Base-by-base conservation (phyloP, 2,113 vertebrate species). In the Martes martes region DNA sequence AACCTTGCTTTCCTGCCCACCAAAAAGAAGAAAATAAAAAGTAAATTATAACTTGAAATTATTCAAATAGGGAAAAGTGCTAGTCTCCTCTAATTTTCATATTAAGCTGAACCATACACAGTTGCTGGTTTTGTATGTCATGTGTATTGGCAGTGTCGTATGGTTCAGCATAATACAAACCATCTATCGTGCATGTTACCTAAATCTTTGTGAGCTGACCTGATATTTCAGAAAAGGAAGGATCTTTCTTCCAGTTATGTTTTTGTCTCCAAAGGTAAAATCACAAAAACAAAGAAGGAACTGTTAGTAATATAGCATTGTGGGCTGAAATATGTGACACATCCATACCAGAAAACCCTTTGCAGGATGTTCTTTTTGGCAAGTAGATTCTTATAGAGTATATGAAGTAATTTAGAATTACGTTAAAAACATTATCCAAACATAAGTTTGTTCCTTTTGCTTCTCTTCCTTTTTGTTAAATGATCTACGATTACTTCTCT, bases 221-320 rank as follows among this genome's bases (percentile, higher is more conserved):
- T 96, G n/a, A 57, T 95, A 57, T 74, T 95, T 93, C 13, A 23
- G 42, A 87, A 95, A 65, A 79, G 36, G 50, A 96, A 67, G 4
- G 42, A 5, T 78, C 50, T 87, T 79, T 47, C 26, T 69, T 85
- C 31, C 0, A 78, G 31, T 59, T 84, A 73, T 89, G 9, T 91
- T 91, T 85, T 86, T 85, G 59, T 89, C 74, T 94, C 31, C 71
- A 87, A 87, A 61, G 79, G 15, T 95, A 94, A 92, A 96, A 31
- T 59, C 39, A 80, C 36, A 81, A 76, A 92, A 81, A 65, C 57
- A 94, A 61, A 50, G 78, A 73, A 61, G 19, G 14, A 80, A 65
- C 45, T 55, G 15, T 57, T 92, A 85, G 26, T 91, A 80, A 52
- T 39, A 16, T 36, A 65, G 73, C 45, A 28, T 81, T 47, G 10